Conservation (phyloP, 2,888 invertebrate genomes). For the Acanthopleura granulata region DNA sequence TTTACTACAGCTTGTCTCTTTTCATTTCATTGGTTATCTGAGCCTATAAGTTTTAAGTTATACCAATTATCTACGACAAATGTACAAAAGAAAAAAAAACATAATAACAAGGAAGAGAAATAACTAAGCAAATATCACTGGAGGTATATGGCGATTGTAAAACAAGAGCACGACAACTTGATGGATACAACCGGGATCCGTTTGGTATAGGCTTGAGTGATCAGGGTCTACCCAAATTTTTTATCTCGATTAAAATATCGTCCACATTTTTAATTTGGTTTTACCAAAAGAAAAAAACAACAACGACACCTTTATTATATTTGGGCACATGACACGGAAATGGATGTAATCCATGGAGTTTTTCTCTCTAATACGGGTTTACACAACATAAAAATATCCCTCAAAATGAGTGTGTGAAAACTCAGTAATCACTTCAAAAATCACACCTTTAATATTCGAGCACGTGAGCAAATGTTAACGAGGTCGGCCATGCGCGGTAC, state of each 20-base stretch:
- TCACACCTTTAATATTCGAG: background rate
- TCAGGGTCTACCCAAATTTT: background rate
- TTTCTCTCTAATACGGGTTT: background rate
- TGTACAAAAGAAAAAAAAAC: background rate
- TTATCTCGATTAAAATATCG: too few relatives aligned
- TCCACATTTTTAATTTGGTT: background rate
- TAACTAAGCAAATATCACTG: background rate
- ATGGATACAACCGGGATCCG: background rate
- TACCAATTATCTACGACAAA: too few relatives aligned
- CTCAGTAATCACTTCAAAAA: too few relatives aligned
- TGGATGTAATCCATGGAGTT: background rate
- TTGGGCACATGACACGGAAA: background rate
- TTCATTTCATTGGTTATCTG: too few relatives aligned
- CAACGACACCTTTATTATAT: background rate
- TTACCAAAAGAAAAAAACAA: background rate
- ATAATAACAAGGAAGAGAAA: background rate
- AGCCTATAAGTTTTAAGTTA: too few relatives aligned
- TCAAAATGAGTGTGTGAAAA: too few relatives aligned
- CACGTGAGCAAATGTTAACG: conserved; percentile 3
- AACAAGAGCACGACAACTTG: too few relatives aligned
- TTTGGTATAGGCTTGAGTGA: background rate
- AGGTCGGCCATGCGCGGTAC: background rate
- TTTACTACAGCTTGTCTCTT: too few relatives aligned
- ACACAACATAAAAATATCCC: background rate
- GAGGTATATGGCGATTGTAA: background rate